Conservation (phyloP, 2,797 vertebrate genomes). For the Onychomys arenicola region DNA sequence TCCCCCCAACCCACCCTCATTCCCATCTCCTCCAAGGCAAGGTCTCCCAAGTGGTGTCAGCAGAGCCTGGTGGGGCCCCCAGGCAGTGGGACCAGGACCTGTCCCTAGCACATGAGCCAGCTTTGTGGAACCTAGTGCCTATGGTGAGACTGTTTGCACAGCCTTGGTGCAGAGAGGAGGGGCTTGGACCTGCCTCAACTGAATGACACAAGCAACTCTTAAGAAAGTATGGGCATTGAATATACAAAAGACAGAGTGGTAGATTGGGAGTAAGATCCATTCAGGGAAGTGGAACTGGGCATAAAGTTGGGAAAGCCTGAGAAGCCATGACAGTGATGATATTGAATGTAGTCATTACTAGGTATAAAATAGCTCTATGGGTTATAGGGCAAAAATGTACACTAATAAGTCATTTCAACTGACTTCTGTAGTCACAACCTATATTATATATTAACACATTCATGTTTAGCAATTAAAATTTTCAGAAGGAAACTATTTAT, state of each 20-base stretch:
- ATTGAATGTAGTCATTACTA: background rate
- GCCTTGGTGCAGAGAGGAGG: too few species aligned
- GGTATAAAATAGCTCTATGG: background rate
- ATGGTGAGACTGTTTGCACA: too few species aligned
- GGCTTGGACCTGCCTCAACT: too few species aligned
- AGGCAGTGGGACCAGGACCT: too few species aligned
- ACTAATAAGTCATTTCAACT: background rate
- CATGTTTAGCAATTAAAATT: background rate
- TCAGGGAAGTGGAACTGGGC: too few species aligned
- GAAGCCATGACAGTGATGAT: background rate
- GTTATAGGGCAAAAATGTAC: background rate
- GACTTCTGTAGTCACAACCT: background rate
- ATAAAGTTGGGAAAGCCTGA: too few species aligned
- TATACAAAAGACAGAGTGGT: background rate
- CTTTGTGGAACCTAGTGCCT: too few species aligned
- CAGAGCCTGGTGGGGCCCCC: too few species aligned
- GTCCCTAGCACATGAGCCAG: too few species aligned
- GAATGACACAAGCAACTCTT: background rate
- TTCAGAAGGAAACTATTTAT: constrained; percentile 3
- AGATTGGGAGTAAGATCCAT: background rate
- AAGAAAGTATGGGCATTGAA: background rate
- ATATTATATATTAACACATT: background rate
- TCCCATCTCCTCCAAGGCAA: too few species aligned
- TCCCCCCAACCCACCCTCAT: too few species aligned
- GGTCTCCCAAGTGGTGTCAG: too few species aligned